phyloP scores from a whole-genome alignment of 1,140 invertebrate genomes.

The Calephelis virginiensis region DNA sequence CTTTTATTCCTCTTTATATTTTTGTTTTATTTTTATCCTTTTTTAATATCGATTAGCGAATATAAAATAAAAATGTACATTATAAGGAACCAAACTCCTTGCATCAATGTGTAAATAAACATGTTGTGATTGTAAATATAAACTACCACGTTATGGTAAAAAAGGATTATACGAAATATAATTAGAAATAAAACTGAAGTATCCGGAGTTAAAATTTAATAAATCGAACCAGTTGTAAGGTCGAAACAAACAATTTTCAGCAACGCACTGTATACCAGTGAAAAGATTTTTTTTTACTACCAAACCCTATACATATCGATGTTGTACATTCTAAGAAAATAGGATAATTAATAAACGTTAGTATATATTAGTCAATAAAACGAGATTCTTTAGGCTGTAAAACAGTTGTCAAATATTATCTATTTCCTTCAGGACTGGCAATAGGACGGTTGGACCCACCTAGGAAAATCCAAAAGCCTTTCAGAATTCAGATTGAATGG shows the following conservation, averaged over 20 bases:
- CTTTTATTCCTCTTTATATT: slow-evolving; percentile 73
- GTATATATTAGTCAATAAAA: slow-evolving; percentile 71
- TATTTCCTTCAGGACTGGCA: background rate
- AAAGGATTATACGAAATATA: slow-evolving; percentile 24
- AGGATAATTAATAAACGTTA: slow-evolving; percentile 59
- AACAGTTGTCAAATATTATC: slow-evolving; percentile 44
- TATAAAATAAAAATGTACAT: slow-evolving; percentile 61
- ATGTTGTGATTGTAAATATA: slow-evolving; percentile 21
- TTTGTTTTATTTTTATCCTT: slow-evolving; percentile 65
- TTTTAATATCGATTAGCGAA: slow-evolving; percentile 46
- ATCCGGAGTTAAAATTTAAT: slow-evolving; percentile 29
- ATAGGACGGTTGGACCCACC: background rate
- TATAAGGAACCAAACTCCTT: slow-evolving; percentile 78
- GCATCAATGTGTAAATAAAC: slow-evolving; percentile 67
- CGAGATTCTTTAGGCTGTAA: slow-evolving; percentile 63
- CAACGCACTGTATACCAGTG: slow-evolving; percentile 26
- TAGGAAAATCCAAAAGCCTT: background rate
- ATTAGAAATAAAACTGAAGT: background rate
- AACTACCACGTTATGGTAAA: slow-evolving; percentile 18
- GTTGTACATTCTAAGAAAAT: slow-evolving; percentile 62
- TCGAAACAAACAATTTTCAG: slow-evolving; percentile 28
- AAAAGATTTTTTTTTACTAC: slow-evolving; percentile 49
- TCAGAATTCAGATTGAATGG: background rate
- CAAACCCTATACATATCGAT: slow-evolving; percentile 75
- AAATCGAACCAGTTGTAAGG: slow-evolving; percentile 24